These are phyloP conservation scores for Candidula unifasciata DNA, from an alignment of 2,888 invertebrate genomes.

Conservation along the genomic window DNA sequence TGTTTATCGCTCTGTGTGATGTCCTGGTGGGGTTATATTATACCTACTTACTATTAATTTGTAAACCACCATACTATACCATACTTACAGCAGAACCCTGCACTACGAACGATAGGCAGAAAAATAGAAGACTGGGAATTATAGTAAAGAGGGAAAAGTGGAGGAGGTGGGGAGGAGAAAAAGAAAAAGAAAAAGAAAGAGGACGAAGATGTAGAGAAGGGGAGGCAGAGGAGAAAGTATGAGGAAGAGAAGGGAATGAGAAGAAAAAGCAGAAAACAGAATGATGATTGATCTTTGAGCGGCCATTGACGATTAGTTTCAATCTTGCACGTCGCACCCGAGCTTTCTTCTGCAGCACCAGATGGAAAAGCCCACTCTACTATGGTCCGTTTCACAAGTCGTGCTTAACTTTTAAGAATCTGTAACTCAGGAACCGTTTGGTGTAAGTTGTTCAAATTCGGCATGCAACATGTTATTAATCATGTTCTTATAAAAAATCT, in stretches of 20 bases:
- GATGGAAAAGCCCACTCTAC: too few species aligned
- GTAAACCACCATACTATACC: neutral
- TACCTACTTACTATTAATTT: neutral
- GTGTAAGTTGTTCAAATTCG: too few species aligned
- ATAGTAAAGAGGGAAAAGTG: too few species aligned
- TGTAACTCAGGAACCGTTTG: too few species aligned
- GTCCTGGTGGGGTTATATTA: neutral
- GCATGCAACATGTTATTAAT: too few species aligned
- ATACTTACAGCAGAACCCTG: neutral
- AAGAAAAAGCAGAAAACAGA: neutral
- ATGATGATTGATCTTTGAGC: neutral
- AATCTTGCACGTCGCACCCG: too few species aligned
- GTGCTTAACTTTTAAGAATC: too few species aligned
- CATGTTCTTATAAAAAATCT: too few species aligned
- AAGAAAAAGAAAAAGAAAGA: neutral
- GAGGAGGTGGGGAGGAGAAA: neutral
- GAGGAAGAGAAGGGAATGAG: neutral
- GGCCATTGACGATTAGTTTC: neutral
- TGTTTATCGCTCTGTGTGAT: neutral
- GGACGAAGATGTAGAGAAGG: too few species aligned
- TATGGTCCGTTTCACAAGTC: too few species aligned
- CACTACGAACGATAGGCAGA: neutral
- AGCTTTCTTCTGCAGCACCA: too few species aligned
- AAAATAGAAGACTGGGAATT: neutral
- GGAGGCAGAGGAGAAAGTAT: neutral